Base-by-base conservation (phyloP, 2,888 invertebrate genomes). In the Drosophila anomelani region DNA sequence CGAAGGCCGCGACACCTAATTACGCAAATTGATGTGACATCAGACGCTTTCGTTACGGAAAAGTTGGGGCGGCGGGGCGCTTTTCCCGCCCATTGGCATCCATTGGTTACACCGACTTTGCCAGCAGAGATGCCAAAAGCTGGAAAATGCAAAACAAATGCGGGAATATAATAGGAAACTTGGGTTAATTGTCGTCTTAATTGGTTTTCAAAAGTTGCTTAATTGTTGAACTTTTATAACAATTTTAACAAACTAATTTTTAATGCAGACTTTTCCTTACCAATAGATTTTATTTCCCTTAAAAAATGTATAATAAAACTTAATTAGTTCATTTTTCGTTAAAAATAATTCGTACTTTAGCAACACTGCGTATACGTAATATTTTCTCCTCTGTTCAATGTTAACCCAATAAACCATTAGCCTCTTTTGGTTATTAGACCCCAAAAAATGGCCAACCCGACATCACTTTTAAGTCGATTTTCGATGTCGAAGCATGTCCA, bases 1-100 rank as follows among this genome's bases (percentile, higher is more conserved):
- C 47, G 39, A 64, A 47, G 67, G 54, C 39, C 55, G 36, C 39
- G 67, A 67, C 67, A 68, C 41, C 67, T 68, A 68, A 68, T 68
- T 68, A 68, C 47, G 69, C 68, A 68, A 68, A 68, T 68, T 68
- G 67, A 68, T 68, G 69, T 36, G 69, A 68, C 67, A 49, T 68
- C 69, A 68, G 47, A 15, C 41, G 47, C n/a, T 29, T 29, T 47
- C 17, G 17, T 13, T 34, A 26, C 34, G 20, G 13, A 34, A 49
- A 56, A 49, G 67, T 56, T 57, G 26, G 12, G 26, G 56, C 26
- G 20, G 51, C 29, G 36, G 12, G 44, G 43, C 29, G 43, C 26
- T 38, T 46, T 55, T 55, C 47, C 36, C 29, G 36, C 59, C 46
- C 44, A 60, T 32, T 61, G 20, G 32, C 39, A 32, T 17, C 32